Evolutionary conservation across 2,888 invertebrate genomes (phyloP), one percentile per base, ranked within the genome.

Genomic region (Oconnorella tubifera): DNA sequence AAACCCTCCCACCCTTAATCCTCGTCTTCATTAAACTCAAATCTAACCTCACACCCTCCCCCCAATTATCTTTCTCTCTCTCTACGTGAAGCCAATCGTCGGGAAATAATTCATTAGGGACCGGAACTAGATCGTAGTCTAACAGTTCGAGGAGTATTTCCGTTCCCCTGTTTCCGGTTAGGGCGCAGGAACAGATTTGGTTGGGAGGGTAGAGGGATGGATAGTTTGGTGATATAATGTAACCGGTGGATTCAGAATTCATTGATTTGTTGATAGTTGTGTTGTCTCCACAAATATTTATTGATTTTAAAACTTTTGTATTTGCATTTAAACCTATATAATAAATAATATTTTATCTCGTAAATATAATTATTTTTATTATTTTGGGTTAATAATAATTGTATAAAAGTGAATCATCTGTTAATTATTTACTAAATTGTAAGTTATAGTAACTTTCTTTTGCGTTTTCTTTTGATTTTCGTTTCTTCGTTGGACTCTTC

Each of bases 221-320:
- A n/a, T 59, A 59, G 27, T 59, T 59, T 1, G 59, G 59, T 2
- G 59, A 59, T 14, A 40, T 40, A 19, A 59, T 59, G 59, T 59
- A 59, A 2, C 29, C 59, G 1, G 28, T 23, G 3, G 33, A 40
- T 19, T 40, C 40, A 19, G 40, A n/a, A n/a, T n/a, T n/a, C n/a
- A n/a, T n/a, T n/a, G n/a, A n/a, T n/a, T n/a, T n/a, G n/a, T n/a
- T n/a, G n/a, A n/a, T n/a, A n/a, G n/a, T n/a, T n/a, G n/a, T n/a
- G n/a, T n/a, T n/a, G n/a, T n/a, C n/a, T n/a, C n/a, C n/a, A n/a
- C n/a, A n/a, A n/a, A n/a, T n/a, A n/a, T n/a, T n/a, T n/a, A n/a
- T n/a, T n/a, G n/a, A n/a, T n/a, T n/a, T n/a, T n/a, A n/a, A n/a
- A n/a, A n/a, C n/a, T n/a, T n/a, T n/a, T n/a, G n/a, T n/a, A n/a